Evolutionary conservation across 2,888 invertebrate species (phyloP).

Genomic region (Drosophila helvetica): DNA sequence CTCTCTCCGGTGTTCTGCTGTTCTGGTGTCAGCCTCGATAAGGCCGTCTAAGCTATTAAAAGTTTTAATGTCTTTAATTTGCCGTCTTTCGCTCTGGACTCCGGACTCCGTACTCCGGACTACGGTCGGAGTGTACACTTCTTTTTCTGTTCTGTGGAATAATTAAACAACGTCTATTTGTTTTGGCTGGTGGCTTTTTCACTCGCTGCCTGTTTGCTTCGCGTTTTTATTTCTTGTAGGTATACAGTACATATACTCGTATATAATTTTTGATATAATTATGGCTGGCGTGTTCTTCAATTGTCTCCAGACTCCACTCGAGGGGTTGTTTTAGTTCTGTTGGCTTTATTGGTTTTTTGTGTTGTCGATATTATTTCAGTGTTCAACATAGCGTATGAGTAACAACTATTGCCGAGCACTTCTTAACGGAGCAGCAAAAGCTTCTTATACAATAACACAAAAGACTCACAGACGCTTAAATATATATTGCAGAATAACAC

Average conservation of each 20-base stretch:
- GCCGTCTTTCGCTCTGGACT: conserved; percentile 5
- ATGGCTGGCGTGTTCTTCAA: conserved; percentile 43
- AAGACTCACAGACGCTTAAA: background rate
- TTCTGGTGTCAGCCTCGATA: conserved; percentile 49
- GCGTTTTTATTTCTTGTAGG: conserved; percentile 24
- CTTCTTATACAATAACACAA: conserved; percentile 12
- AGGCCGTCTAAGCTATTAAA: conserved; percentile 71
- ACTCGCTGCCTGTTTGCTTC: conserved; percentile 11
- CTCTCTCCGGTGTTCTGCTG: conserved; percentile 18
- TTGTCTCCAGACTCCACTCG: conserved; percentile 13
- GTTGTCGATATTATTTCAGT: conserved; percentile 51
- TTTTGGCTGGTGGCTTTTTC: conserved; percentile 6
- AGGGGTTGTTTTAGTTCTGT: conserved; percentile 6
- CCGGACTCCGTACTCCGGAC: conserved; percentile 10
- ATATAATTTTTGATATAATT: conserved; percentile 61
- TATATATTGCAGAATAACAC: conserved; percentile 10
- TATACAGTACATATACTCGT: conserved; percentile 32
- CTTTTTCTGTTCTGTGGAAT: conserved; percentile 29
- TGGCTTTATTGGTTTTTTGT: conserved; percentile 23
- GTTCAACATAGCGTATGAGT: conserved; percentile 66
- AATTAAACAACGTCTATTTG: conserved; percentile 51
- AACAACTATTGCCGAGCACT: conserved; percentile 46
- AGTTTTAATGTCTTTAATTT: conserved; percentile 56
- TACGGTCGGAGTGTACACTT: conserved; percentile 14
- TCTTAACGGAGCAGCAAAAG: conserved; percentile 3